Evolutionary conservation across 30 jellyfish, hydroid and myxozoan species (phyloP).

Genomic region (Turritopsis dohrnii): DNA sequence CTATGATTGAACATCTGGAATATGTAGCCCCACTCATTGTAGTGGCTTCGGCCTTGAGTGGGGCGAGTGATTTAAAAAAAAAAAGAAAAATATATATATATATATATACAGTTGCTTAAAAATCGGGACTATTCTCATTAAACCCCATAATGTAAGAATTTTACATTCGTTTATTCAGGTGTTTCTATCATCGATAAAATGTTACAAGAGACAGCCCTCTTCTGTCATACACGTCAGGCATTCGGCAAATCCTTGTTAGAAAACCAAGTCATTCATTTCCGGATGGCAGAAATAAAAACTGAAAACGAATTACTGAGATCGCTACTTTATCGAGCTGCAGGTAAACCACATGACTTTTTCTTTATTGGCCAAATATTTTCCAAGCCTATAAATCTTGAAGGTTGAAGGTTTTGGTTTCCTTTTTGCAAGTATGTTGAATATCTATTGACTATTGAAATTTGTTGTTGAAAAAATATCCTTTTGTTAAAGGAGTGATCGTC

Average conservation of each 20-base stretch:
- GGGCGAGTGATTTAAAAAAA: no score
- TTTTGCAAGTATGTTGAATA: neutral
- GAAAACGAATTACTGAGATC: conserved; percentile 87
- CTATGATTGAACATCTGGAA: no score
- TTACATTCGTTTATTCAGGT: conserved; percentile 33
- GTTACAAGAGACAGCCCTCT: conserved; percentile 83
- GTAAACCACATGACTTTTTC: conserved; percentile 17
- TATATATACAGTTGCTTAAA: no score
- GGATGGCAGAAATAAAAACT: conserved; percentile 82
- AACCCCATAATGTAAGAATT: no score
- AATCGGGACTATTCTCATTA: no score
- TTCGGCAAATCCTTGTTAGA: conserved; percentile 91
- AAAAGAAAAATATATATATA: no score
- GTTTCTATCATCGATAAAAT: conserved; percentile 54
- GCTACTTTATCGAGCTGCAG: conserved; percentile 85
- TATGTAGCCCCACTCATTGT: no score
- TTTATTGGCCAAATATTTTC: neutral
- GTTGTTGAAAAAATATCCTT: neutral
- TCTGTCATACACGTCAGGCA: conserved; percentile 67
- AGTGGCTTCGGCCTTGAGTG: no score
- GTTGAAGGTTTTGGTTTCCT: neutral
- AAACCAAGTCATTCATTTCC: conserved; percentile 87
- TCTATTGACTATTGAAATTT: neutral
- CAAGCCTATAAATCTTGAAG: no score
- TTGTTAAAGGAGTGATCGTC: no score